phyloP scores from a whole-genome alignment of 35 echinoderm and acorn worm genomes.

The Lytechinus pictus region DNA sequence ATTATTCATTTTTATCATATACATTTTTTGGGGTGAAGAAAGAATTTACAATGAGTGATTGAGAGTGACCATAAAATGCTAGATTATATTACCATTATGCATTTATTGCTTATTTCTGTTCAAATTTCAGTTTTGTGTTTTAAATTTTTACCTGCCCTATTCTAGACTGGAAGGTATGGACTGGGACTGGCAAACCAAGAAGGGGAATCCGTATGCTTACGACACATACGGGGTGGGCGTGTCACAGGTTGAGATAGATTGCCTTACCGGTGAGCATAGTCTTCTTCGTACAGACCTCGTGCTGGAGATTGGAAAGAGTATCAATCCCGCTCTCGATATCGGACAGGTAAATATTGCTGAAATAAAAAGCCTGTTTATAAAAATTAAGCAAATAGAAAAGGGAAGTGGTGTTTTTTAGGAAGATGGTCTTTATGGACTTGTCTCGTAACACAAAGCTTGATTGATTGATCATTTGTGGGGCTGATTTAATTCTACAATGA shows the following conservation, averaged over 20 bases:
- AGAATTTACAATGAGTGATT: too few species aligned
- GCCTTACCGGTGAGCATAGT: constrained; percentile 74
- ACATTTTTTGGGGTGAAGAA: too few species aligned
- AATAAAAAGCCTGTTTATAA: too few species aligned
- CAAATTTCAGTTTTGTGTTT: background rate
- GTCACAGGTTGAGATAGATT: constrained; percentile 71
- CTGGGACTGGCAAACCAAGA: constrained; percentile 29
- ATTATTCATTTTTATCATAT: too few species aligned
- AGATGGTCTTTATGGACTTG: too few species aligned
- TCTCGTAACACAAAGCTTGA: too few species aligned
- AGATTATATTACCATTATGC: too few species aligned
- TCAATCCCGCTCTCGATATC: constrained; percentile 66
- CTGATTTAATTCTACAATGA: too few species aligned
- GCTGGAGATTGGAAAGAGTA: constrained; percentile 54
- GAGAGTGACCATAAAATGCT: too few species aligned
- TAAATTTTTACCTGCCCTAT: background rate
- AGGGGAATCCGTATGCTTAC: constrained; percentile 44
- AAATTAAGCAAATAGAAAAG: too few species aligned
- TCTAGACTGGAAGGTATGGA: constrained; percentile 25
- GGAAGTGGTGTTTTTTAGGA: too few species aligned
- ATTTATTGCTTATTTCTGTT: background rate
- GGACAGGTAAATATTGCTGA: constrained; percentile 59
- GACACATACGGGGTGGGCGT: constrained; percentile 48
- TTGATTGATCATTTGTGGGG: too few species aligned
- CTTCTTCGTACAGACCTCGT: constrained; percentile 63